These are phyloP conservation scores for Notiomystis cincta DNA, from an alignment of 2,113 vertebrate species.

Conservation along the genomic window DNA sequence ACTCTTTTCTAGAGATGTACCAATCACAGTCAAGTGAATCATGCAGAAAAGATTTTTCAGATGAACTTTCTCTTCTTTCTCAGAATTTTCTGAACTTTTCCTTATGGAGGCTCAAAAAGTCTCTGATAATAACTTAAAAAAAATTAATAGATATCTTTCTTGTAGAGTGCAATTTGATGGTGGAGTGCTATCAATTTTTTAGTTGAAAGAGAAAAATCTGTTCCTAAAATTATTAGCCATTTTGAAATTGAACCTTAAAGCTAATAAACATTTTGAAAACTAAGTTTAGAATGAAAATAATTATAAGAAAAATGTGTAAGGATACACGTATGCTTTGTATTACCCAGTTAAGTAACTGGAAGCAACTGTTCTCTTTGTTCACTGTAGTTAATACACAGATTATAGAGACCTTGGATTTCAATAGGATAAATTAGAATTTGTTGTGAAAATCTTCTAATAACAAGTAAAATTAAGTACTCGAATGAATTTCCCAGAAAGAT, in stretches of 20 bases:
- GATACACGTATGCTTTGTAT: not conserved
- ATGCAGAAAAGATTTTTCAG: not conserved
- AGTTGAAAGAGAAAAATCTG: not conserved
- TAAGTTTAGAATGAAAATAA: not conserved
- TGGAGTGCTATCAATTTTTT: not conserved
- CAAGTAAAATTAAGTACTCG: not conserved
- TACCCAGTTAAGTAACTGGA: not conserved
- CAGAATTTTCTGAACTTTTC: not conserved
- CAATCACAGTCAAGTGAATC: not conserved
- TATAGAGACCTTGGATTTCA: not conserved
- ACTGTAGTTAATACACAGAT: not conserved
- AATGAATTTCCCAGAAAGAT: not conserved
- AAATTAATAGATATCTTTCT: not conserved
- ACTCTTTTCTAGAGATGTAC: not conserved
- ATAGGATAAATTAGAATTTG: not conserved
- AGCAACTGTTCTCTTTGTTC: not conserved
- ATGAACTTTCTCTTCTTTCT: not conserved
- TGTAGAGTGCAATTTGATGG: not conserved
- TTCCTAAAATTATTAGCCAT: not conserved
- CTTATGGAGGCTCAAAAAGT: not conserved
- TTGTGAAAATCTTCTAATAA: not conserved
- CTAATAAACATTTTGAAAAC: not conserved
- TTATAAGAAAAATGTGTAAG: not conserved
- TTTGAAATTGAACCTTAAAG: not conserved
- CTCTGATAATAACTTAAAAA: not conserved